These are phyloP conservation scores for Gymnoscopelus braueri DNA, from an alignment of 2,797 vertebrate genomes.

Conservation along the genomic window DNA sequence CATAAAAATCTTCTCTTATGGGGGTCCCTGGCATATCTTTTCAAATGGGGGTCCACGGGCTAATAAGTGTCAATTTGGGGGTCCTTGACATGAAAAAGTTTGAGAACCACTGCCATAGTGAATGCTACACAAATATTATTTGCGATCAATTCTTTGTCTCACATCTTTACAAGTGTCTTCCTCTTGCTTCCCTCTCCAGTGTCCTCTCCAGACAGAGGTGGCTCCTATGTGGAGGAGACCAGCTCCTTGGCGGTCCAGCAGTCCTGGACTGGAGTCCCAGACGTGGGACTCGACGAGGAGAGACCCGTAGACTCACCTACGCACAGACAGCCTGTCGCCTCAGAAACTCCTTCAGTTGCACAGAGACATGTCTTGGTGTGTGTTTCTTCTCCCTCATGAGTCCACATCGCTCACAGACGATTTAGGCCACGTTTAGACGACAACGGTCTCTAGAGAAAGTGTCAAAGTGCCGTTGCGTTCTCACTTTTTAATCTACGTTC, in stretches of 20 bases:
- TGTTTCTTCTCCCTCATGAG: conserved; percentile 1
- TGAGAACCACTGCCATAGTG: too few relatives aligned
- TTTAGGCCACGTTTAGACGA: too few relatives aligned
- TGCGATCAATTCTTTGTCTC: not conserved
- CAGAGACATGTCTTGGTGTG: conserved; percentile 42
- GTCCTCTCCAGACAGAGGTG: conserved; percentile 57
- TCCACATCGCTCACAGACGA: too few relatives aligned
- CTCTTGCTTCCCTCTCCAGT: conserved; percentile 19
- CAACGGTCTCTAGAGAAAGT: too few relatives aligned
- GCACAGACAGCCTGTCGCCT: not conserved
- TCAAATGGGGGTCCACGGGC: too few relatives aligned
- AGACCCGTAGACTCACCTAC: not conserved
- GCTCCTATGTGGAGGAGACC: conserved; percentile 58
- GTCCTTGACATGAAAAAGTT: too few relatives aligned
- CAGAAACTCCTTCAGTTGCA: conserved; percentile 5
- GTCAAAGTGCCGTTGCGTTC: too few relatives aligned
- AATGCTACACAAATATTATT: too few relatives aligned
- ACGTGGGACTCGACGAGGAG: conserved; percentile 29
- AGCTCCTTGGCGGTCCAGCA: conserved; percentile 47
- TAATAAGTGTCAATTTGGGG: too few relatives aligned
- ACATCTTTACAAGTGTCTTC: not conserved
- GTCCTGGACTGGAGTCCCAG: not conserved
- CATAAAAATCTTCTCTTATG: too few relatives aligned
- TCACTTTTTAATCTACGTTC: too few relatives aligned
- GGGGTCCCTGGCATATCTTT: too few relatives aligned